These are phyloP conservation scores for Cylas formicarius DNA, from an alignment of 1,140 invertebrate species.

Conservation along the genomic window DNA sequence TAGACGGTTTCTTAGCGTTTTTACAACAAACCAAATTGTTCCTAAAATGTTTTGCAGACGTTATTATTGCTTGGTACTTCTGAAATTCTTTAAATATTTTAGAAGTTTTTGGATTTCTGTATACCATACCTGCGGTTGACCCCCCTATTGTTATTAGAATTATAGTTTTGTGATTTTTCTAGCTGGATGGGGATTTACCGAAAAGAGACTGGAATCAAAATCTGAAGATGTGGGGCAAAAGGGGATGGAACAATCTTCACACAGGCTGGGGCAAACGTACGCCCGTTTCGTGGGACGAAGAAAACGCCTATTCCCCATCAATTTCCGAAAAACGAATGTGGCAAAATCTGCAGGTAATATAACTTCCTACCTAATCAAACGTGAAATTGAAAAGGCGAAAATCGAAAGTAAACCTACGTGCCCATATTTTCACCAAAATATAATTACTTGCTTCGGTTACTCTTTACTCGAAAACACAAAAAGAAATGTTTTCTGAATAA, in stretches of 20 bases:
- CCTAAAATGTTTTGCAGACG: not conserved
- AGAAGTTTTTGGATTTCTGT: too few species aligned
- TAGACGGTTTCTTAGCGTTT: too few species aligned
- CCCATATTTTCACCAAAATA: not conserved
- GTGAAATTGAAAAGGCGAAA: slow-evolving; percentile 3
- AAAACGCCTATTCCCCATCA: slow-evolving; percentile 12
- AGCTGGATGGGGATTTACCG: slow-evolving; percentile 23
- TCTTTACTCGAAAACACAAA: too few species aligned
- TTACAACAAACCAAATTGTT: too few species aligned
- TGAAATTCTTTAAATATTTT: not conserved
- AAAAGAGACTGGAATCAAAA: slow-evolving; percentile 35
- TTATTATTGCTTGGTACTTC: not conserved
- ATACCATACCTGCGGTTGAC: too few species aligned
- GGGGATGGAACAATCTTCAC: slow-evolving; percentile 54
- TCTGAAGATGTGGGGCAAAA: slow-evolving; percentile 49
- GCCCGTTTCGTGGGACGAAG: slow-evolving; percentile 17
- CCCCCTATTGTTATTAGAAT: too few species aligned
- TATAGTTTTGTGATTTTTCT: slow-evolving; percentile 13
- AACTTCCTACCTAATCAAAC: not conserved
- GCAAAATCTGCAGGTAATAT: slow-evolving; percentile 36
- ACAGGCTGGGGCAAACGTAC: slow-evolving; percentile 56
- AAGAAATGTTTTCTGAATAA: too few species aligned
- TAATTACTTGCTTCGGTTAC: not conserved
- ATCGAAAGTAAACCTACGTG: slow-evolving; percentile 3
- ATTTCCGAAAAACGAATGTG: slow-evolving; percentile 33